Evolutionary conservation across 2,888 invertebrate species (phyloP).

Genomic region (Drosophila atripex): DNA sequence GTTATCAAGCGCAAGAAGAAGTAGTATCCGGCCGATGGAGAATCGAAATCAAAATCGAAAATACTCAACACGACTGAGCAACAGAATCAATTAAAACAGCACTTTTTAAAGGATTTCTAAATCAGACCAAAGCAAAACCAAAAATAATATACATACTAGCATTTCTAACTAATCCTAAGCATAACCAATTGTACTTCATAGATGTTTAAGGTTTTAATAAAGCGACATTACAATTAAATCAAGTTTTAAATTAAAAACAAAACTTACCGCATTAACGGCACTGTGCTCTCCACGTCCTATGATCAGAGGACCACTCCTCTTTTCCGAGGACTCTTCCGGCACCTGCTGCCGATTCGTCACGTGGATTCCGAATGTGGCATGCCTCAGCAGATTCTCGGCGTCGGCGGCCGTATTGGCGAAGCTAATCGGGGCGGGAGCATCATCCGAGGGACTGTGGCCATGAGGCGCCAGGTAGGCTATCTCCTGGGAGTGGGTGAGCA

Average conservation of each 20-base stretch:
- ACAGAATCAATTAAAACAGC: conserved; percentile 58
- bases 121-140: conserved; percentile 52
- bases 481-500: conserved; percentile 86
- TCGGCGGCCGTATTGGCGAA: conserved; percentile 65
- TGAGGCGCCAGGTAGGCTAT: conserved; percentile 84
- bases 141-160: conserved; percentile 29
- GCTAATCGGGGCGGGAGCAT: conserved; percentile 81
- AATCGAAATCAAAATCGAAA: conserved; percentile 41
- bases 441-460: conserved; percentile 83
- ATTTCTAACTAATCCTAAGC: conserved; percentile 52
- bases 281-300: conserved; percentile 83
- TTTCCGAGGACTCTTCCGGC: conserved; percentile 30
- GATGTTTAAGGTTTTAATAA: conserved; percentile 64
- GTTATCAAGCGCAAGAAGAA: conserved; percentile 71
- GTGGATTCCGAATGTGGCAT: conserved; percentile 84
- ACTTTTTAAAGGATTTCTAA: conserved; percentile 67
- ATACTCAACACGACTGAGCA: conserved; percentile 66
- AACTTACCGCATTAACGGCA: conserved; percentile 84
- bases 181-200: conserved; percentile 78
- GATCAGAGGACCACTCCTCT: conserved; percentile 76
- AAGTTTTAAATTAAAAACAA: background rate
- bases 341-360: conserved; percentile 81
- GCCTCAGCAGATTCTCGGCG: conserved; percentile 67
- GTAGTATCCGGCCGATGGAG: conserved; percentile 45
- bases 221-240: conserved; percentile 22